Evolutionary conservation across 2,797 vertebrate genomes (phyloP).

Genomic region (Alectoris magna): DNA sequence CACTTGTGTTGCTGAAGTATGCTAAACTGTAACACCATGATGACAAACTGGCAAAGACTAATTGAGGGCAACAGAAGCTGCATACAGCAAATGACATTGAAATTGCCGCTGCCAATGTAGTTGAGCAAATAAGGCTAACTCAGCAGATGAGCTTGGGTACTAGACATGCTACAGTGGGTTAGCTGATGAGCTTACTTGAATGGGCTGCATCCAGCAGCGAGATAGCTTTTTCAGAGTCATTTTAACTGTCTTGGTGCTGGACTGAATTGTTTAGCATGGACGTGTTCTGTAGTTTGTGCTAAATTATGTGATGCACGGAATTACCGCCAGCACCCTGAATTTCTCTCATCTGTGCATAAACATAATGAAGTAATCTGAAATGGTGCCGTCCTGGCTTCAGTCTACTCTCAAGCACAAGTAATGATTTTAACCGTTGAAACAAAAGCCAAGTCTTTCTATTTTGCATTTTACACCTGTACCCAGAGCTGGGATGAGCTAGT

Average conservation of each 20-base stretch:
- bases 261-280: background rate
- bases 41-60: background rate
- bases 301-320: accelerated
- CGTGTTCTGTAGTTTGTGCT: background rate
- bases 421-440: background rate
- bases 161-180: constrained; percentile 43
- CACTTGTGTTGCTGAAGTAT: accelerated
- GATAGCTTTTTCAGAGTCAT: background rate
- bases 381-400: background rate
- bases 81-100: background rate
- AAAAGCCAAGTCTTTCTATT: background rate
- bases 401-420: background rate
- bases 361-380: background rate
- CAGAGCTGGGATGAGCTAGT: background rate
- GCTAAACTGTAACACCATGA: background rate
- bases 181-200: constrained; percentile 36
- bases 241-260: constrained; percentile 26
- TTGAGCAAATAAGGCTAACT: background rate
- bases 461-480: background rate
- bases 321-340: background rate
- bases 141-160: constrained; percentile 31
- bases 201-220: constrained; percentile 6
- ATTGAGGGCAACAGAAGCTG: background rate
- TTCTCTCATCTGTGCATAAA: background rate
- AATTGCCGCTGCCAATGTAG: background rate